Base-by-base conservation (phyloP, 2,113 vertebrate genomes). In the Dipodomys stephensi region DNA sequence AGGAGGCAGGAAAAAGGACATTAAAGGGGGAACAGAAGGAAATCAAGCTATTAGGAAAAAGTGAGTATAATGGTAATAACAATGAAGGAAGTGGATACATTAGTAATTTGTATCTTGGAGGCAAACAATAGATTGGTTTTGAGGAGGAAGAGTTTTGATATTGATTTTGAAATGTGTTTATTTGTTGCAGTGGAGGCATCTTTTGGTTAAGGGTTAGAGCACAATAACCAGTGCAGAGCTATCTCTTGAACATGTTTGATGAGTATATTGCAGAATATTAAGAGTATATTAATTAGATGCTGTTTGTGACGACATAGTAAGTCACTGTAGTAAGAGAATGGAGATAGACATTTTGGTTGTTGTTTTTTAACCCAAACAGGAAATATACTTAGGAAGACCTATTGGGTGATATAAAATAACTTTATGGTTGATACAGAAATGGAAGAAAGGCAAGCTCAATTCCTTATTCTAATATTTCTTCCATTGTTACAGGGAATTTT, bases 391-490 rank as follows among this genome's bases (percentile, higher is more conserved):
- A 76, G 28, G n/a, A 46, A 32, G 4, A 82, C 6, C 4, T 7
- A 12, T 25, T 3, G 7, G 64, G 6, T 67, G 2, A 67, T 44
- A 74, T 71, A 73, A 44, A 87, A 82, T 44, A 92, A 12, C 16
- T n/a, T 86, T 80, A 65, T 25, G 71, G 5, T 93, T 88, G 25
- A 39, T 82, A 64, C 60, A 27, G 4, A 15, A 68, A 18, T 83
- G 62, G 79, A 87, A 92, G 92, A 74, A 82, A 80, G 83, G 19
- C 12, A 69, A 93, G 19, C 71, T 73, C 49, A 6, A 77, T 91
- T 94, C 53, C 80, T 88, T 88, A 68, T 88, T 30, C 72, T 89
- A 87, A 35, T 46, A 92, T 82, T 96, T 83, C 44, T 92, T 91
- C 53, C 53, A 85, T 73, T 53, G 64, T 87, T 95, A 11, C 30